These are phyloP conservation scores for Aurelia sp. DNA, from an alignment of 30 jellyfish, hydroid and myxozoan genomes.

Conservation along the genomic window DNA sequence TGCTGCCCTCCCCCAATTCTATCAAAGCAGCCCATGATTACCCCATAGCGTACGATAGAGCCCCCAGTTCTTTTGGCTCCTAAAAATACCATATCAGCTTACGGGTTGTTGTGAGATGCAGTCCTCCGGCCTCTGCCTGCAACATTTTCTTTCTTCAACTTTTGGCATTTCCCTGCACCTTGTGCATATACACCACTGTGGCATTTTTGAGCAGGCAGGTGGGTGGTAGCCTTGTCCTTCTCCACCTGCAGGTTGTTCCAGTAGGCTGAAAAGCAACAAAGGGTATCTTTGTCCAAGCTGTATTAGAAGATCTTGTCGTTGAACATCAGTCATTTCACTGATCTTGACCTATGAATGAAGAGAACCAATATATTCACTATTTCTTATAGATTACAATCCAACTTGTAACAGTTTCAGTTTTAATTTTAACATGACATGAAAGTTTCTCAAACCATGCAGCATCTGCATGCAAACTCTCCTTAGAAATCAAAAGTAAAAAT, in stretches of 20 bases:
- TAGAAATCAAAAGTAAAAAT: too few relatives aligned
- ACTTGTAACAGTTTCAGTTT: too few relatives aligned
- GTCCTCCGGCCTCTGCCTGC: neutral
- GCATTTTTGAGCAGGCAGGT: too few relatives aligned
- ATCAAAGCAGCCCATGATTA: too few relatives aligned
- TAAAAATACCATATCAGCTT: neutral
- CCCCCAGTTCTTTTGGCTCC: too few relatives aligned
- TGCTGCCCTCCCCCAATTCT: too few relatives aligned
- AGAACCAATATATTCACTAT: too few relatives aligned
- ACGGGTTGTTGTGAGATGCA: neutral
- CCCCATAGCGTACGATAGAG: too few relatives aligned
- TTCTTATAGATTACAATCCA: too few relatives aligned
- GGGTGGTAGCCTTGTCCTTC: neutral
- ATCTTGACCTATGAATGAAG: neutral
- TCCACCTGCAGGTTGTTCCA: neutral
- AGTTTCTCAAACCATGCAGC: too few relatives aligned
- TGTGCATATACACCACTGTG: neutral
- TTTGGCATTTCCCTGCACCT: conserved; percentile 2
- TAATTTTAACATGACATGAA: too few relatives aligned
- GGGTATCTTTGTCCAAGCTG: neutral
- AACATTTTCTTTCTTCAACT: neutral
- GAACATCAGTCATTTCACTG: neutral
- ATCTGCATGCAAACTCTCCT: too few relatives aligned
- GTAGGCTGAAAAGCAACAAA: neutral
- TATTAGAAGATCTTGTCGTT: neutral